phyloP scores from a whole-genome alignment of 2,797 vertebrate species.

The Cygnus olor region DNA sequence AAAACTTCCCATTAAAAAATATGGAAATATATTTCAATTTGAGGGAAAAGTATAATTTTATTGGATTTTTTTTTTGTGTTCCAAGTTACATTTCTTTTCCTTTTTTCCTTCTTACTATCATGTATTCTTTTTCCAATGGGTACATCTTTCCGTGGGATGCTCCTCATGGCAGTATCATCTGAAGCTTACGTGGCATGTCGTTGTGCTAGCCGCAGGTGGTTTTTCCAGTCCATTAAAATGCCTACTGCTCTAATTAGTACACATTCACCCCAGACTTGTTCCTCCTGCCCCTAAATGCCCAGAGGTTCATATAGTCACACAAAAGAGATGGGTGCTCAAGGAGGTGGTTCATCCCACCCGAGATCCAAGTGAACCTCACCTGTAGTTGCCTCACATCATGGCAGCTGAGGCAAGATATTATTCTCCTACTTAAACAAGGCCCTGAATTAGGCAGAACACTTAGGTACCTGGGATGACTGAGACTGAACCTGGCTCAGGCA shows the following conservation, averaged over 20 bases:
- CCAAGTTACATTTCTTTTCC: neutral
- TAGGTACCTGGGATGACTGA: neutral
- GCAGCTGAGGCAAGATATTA: neutral
- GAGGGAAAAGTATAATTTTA: neutral
- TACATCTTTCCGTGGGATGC: neutral
- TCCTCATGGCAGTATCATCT: neutral
- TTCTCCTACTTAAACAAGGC: neutral
- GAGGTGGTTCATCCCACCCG: neutral
- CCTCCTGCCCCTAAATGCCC: neutral
- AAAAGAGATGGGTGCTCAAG: neutral
- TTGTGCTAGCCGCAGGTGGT: neutral
- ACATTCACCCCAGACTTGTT: neutral
- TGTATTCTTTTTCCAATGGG: neutral
- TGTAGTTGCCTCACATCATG: neutral
- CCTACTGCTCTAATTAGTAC: neutral
- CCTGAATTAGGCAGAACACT: neutral
- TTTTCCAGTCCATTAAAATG: neutral
- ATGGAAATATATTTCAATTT: neutral
- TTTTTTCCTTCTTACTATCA: neutral
- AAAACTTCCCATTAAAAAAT: neutral
- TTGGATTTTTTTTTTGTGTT: neutral
- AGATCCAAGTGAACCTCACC: neutral
- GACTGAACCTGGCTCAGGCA: neutral
- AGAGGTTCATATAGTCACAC: neutral
- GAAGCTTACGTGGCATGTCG: neutral